Percentiles rank a stretch among this genome's conserved stretches.
These are phyloP conservation scores for Nomada ruficornis DNA, from an alignment of 2,888 invertebrate species.

Conservation along the genomic window DNA sequence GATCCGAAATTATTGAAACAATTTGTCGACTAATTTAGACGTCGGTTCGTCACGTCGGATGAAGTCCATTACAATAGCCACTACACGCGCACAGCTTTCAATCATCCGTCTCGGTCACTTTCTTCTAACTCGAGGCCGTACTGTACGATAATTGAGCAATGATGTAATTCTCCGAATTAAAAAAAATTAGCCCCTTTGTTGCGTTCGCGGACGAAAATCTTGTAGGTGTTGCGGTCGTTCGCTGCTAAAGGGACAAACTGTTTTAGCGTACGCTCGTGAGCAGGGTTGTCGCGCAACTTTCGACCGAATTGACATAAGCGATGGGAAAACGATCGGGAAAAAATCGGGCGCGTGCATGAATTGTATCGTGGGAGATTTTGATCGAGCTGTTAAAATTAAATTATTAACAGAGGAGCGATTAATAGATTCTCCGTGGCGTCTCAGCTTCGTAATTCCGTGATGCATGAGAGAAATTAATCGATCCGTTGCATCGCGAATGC, in stretches of 20 bases:
- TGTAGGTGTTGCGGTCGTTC: not conserved
- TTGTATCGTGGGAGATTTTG: not conserved
- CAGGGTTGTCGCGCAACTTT: constrained; percentile 6
- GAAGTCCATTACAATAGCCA: constrained; percentile 29
- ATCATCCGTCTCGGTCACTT: constrained; percentile 47
- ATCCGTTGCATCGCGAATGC: constrained; percentile 18
- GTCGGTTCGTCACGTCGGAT: not conserved
- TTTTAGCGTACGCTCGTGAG: not conserved
- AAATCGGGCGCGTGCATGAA: not conserved
- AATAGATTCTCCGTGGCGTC: not conserved
- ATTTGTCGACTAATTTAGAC: not conserved
- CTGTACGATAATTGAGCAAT: constrained; percentile 47
- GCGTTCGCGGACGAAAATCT: constrained; percentile 12
- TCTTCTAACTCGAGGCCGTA: constrained; percentile 45
- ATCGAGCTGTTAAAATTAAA: constrained; percentile 1
- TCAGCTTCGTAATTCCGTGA: constrained; percentile 11
- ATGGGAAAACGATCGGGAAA: constrained; percentile 14
- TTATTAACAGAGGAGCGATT: not conserved
- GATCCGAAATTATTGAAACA: not conserved
- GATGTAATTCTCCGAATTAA: constrained; percentile 50
- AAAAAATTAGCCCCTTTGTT: constrained; percentile 40
- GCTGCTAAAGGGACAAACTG: not conserved
- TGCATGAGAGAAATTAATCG: constrained; percentile 52
- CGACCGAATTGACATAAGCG: constrained; percentile 4
- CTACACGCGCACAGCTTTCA: constrained; percentile 39